A percentile compares a stretch with the other conserved stretches of the same genome.
Evolutionary conservation across 2,888 invertebrate species (phyloP).

Genomic region (Drosophila mettleri): DNA sequence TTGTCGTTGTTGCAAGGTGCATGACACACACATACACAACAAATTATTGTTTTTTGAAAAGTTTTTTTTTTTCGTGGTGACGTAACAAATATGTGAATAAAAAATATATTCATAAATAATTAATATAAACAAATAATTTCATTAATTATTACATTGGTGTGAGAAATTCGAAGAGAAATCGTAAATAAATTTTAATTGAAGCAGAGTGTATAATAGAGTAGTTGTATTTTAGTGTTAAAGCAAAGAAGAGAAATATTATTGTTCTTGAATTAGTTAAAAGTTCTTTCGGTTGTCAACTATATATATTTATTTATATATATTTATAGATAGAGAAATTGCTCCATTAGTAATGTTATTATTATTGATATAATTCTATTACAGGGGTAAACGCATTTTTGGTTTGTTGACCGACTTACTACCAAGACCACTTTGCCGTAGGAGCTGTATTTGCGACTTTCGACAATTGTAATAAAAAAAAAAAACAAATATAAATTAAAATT

Average conservation of each 20-base stretch:
- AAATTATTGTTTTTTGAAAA: slow-evolving; percentile 9
- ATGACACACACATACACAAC: slow-evolving; percentile 11
- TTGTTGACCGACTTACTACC: slow-evolving; percentile 67
- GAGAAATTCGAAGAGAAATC: slow-evolving; percentile 17
- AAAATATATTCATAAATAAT: slow-evolving; percentile 33
- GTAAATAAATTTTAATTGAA: slow-evolving; percentile 29
- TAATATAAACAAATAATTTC: slow-evolving; percentile 16
- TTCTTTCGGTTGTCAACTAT: slow-evolving; percentile 8
- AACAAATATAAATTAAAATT: not conserved
- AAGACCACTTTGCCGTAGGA: slow-evolving; percentile 66
- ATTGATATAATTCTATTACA: not conserved
- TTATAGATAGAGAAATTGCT: slow-evolving; percentile 1
- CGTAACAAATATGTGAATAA: slow-evolving; percentile 28
- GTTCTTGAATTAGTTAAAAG: slow-evolving; percentile 59
- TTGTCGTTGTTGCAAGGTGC: slow-evolving; percentile 31
- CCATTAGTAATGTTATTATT: slow-evolving; percentile 8
- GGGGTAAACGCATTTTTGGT: slow-evolving; percentile 31
- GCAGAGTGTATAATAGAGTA: slow-evolving; percentile 21
- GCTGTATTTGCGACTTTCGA: slow-evolving; percentile 18
- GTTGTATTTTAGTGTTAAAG: slow-evolving; percentile 46
- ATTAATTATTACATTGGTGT: slow-evolving; percentile 4
- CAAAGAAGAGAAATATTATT: slow-evolving; percentile 70
- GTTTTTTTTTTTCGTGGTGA: slow-evolving; percentile 11
- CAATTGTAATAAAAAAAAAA: not conserved
- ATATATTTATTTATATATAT: not conserved